Base-by-base conservation (phyloP, 2,113 vertebrate genomes). In the Himantopus leucocephalus region DNA sequence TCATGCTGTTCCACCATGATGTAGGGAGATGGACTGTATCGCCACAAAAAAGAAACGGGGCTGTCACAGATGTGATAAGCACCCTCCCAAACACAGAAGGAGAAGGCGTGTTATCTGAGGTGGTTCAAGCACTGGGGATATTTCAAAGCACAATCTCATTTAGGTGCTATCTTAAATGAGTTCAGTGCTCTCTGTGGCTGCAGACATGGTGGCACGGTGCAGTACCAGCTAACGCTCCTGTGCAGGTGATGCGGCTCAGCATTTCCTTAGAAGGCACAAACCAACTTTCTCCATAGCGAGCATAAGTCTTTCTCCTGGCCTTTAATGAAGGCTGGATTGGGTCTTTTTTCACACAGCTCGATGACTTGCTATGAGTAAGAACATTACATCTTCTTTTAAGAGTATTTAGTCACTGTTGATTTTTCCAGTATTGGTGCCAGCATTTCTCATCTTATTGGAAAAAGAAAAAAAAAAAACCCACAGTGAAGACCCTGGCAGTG, bases 361-460 rank as follows among this genome's bases (percentile, higher is more conserved):
- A 45, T 56, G 76, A 80, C 43, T 92, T 92, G 52, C 29, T 92
- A 27, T 94, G 95, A 97, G 67, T 94, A 90, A 97, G 88, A 96
- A 79, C 59, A 92, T 96, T 94, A 96, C 96, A 88, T 95, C 82
- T 96, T 96, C 90, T 72, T 93, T 78, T 70, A 77, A 85, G 88
- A 47, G 19, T 66, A 94, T 95, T 96, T 68, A 92, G 88, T 97
- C 92, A 92, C 78, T 95, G 92, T 88, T 96, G 93, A 96, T 71
- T 96, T 97, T 97, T 96, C 96, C 96, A 94, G 55, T 24, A 37
- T 17, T 47, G 22, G 27, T 90, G 92, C 96, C 96, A 96, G 37
- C 32, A 76, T 88, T 93, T 90, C 90, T 94, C 96, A 94, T 96
- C 95, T 80, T 76, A 58, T 34, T 74, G 78, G 74, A 8, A 48